Evolutionary conservation across 92 coral and sea anemone genomes (phyloP).

Genomic region (Epizoanthus rinbou): DNA sequence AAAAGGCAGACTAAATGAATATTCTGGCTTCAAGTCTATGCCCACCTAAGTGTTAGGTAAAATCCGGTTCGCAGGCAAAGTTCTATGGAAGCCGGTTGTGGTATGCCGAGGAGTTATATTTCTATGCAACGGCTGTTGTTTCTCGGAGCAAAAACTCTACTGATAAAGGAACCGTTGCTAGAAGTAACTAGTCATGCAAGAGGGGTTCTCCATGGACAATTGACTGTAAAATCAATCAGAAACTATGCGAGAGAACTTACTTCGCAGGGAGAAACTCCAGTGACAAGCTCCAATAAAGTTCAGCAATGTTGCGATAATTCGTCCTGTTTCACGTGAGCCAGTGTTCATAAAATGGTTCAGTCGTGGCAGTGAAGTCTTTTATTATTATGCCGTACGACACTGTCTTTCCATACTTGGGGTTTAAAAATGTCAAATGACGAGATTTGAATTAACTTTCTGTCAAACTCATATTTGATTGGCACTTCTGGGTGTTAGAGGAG

Average conservation of each 20-base stretch:
- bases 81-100: constrained; percentile 79
- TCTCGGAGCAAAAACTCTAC: constrained; percentile 39
- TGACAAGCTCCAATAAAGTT: background rate
- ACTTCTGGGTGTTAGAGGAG: constrained; percentile 44
- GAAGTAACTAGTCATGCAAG: constrained; percentile 67
- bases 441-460: constrained; percentile 47
- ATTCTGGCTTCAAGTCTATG: constrained; percentile 13
- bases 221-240: constrained; percentile 46
- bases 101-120: constrained; percentile 73
- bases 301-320: background rate
- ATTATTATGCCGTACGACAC: constrained; percentile 57
- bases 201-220: constrained; percentile 50
- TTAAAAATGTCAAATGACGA: constrained; percentile 54
- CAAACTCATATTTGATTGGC: constrained; percentile 73
- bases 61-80: constrained; percentile 82
- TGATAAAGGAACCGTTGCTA: constrained; percentile 68
- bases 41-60: constrained; percentile 31
- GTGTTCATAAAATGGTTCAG: background rate
- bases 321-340: too few relatives aligned
- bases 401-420: constrained; percentile 58
- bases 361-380: constrained; percentile 6
- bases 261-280: constrained; percentile 13
- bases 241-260: constrained; percentile 43
- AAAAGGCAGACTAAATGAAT: constrained; percentile 5
- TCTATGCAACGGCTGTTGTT: constrained; percentile 81